Conservation (phyloP, 2,113 vertebrate genomes). For the Anoura caudifer region DNA sequence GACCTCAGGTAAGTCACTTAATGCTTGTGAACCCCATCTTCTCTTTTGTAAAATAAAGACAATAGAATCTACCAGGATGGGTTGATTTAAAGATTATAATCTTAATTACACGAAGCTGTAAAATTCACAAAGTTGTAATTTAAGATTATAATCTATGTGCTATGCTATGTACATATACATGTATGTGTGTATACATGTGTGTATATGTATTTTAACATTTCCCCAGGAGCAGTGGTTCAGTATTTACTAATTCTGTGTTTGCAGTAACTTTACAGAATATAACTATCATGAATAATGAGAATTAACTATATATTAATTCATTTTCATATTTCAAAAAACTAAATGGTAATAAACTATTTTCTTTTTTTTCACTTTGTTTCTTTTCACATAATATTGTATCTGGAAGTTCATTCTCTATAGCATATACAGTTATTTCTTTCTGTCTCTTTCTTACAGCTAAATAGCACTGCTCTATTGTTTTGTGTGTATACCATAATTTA, state of each 20-base stretch:
- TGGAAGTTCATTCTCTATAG: not conserved
- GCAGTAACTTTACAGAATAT: not conserved
- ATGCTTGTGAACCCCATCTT: not conserved
- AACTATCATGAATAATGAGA: not conserved
- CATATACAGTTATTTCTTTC: not conserved
- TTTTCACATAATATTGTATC: not conserved
- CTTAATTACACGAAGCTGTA: not conserved
- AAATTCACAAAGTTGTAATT: not conserved
- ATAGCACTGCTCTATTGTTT: not conserved
- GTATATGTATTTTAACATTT: not conserved
- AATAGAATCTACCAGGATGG: not conserved
- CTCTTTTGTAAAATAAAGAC: not conserved
- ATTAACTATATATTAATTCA: not conserved
- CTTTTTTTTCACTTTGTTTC: not conserved
- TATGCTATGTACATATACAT: not conserved
- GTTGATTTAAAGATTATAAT: not conserved
- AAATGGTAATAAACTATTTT: not conserved
- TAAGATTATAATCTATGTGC: not conserved
- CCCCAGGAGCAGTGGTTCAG: not conserved
- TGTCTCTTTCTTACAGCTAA: not conserved
- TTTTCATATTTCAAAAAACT: not conserved
- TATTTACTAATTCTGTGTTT: not conserved
- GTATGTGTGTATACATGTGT: not conserved
- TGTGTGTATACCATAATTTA: not conserved
- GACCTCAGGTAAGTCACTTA: not conserved